A percentile compares a stretch with the other conserved stretches of the same genome.
These are phyloP conservation scores for Urocyon cinereoargenteus DNA, from an alignment of 2,797 vertebrate genomes.

Conservation along the genomic window DNA sequence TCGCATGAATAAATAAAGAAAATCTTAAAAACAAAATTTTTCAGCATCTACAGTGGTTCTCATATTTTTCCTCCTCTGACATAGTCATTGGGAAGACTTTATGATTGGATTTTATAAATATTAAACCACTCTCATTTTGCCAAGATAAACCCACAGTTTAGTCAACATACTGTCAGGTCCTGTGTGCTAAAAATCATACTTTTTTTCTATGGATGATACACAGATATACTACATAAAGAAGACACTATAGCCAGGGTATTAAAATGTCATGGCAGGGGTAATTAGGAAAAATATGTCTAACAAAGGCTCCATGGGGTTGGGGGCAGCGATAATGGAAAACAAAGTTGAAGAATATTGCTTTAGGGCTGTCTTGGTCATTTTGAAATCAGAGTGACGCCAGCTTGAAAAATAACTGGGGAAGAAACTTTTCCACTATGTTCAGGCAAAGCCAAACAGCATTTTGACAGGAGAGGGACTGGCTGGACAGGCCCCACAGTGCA, in stretches of 20 bases:
- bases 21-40: not conserved
- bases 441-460: not conserved
- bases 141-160: not conserved
- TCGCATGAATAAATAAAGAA: too few relatives aligned
- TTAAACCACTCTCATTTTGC: not conserved
- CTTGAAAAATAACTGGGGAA: not conserved
- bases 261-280: not conserved
- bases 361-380: not conserved
- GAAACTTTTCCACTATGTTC: not conserved
- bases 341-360: not conserved
- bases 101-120: not conserved
- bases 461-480: slow-evolving; percentile 16
- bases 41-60: not conserved
- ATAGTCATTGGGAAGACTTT: not conserved
- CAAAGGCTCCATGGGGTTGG: not conserved
- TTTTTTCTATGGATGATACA: not conserved
- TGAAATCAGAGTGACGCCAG: not conserved
- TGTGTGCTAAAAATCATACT: not conserved
- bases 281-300: not conserved
- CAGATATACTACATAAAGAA: not conserved
- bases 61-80: not conserved
- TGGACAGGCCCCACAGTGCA: not conserved
- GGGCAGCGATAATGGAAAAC: not conserved
- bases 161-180: not conserved
- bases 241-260: not conserved